phyloP scores from a whole-genome alignment of 1,140 invertebrate species.

The Panagrolaimus sp. region DNA sequence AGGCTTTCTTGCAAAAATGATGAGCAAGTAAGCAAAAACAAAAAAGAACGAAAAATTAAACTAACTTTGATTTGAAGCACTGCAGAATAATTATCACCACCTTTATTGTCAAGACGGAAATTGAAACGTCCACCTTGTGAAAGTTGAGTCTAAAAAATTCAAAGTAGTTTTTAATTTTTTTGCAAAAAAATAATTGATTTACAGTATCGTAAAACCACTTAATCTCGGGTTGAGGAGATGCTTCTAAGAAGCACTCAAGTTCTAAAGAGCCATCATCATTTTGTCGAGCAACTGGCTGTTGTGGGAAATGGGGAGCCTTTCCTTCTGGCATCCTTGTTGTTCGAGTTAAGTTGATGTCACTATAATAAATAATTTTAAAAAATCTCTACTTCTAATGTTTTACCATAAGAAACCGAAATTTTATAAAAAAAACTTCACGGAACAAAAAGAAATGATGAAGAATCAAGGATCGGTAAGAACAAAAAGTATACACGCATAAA shows the following conservation, averaged over 20 bases:
- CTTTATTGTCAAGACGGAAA: conserved; percentile 69
- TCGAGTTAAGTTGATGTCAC: background rate
- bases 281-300: conserved; percentile 91
- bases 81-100: conserved; percentile 81
- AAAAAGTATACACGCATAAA: too few species aligned
- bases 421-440: too few species aligned
- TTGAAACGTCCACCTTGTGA: conserved; percentile 77
- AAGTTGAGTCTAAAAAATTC: conserved; percentile 65
- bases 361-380: background rate
- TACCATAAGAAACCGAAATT: too few species aligned
- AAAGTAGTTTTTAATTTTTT: conserved; percentile 63
- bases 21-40: background rate
- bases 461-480: too few species aligned
- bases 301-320: conserved; percentile 88
- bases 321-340: conserved; percentile 61
- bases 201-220: conserved; percentile 71
- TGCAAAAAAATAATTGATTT: conserved; percentile 24
- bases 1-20: background rate
- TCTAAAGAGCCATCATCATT: conserved; percentile 77
- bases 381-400: too few species aligned
- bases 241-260: conserved; percentile 90
- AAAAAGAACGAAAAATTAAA: conserved; percentile 16
- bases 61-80: conserved; percentile 77
- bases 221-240: conserved; percentile 86
- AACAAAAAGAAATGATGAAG: too few species aligned